Evolutionary conservation across 30 jellyfish, hydroid and myxozoan species (phyloP).

Genomic region (Haliclystus octoradiatus): DNA sequence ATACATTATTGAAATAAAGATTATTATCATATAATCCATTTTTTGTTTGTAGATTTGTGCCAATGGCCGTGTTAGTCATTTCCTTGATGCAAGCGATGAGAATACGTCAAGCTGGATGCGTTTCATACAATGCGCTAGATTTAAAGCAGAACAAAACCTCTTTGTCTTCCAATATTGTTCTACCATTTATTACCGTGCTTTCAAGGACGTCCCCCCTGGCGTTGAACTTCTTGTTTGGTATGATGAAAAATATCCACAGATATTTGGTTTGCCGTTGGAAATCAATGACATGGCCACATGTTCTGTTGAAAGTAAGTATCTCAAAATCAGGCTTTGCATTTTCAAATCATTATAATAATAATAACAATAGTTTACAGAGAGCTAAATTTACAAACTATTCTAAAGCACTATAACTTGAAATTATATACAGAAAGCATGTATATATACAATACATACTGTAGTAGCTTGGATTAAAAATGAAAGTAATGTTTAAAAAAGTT

Average conservation of each 20-base stretch:
- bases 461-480: no score
- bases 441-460: no score
- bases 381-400: no score
- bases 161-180: conserved; percentile 90
- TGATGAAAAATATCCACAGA: conserved; percentile 95
- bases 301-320: conserved; percentile 86
- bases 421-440: no score
- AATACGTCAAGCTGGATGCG: conserved; percentile 97
- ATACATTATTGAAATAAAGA: no score
- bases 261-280: conserved; percentile 85
- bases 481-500: no score
- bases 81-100: conserved; percentile 93
- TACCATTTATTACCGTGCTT: conserved; percentile 92
- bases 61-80: conserved; percentile 62
- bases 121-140: conserved; percentile 94
- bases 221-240: conserved; percentile 93
- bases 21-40: no score
- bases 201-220: conserved; percentile 87
- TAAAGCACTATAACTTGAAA: no score
- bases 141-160: conserved; percentile 81
- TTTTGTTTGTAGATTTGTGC: conserved; percentile 57
- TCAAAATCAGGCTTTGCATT: no score
- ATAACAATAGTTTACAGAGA: no score
- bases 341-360: no score
- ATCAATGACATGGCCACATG: conserved; percentile 82